Conservation (phyloP, 1,140 invertebrate species). For the Bicyclus anynana region DNA sequence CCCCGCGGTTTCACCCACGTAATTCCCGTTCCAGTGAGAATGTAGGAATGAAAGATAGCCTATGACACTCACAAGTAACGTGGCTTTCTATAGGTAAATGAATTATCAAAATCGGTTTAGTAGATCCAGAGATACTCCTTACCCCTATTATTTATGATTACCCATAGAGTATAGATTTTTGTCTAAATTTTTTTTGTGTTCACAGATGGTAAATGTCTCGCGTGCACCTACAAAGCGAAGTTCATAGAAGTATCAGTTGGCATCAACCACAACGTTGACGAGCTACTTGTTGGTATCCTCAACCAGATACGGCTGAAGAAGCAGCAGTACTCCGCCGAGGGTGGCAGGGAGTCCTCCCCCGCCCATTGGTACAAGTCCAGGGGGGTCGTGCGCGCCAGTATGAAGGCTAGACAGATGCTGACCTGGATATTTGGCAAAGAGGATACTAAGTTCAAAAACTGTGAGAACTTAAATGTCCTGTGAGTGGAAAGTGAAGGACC, state of each 20-base stretch:
- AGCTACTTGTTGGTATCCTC: constrained; percentile 84
- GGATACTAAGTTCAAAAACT: constrained; percentile 93
- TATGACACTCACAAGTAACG: too few relatives aligned
- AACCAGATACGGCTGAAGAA: constrained; percentile 88
- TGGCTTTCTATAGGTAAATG: too few relatives aligned
- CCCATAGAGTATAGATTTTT: not conserved
- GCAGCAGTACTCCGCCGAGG: constrained; percentile 79
- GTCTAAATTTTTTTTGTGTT: constrained; percentile 27
- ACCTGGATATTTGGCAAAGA: constrained; percentile 94
- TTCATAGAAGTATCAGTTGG: constrained; percentile 94
- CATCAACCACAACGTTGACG: constrained; percentile 94
- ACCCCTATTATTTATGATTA: too few relatives aligned
- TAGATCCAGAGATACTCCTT: too few relatives aligned
- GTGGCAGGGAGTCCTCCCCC: constrained; percentile 78
- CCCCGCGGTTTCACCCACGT: too few relatives aligned
- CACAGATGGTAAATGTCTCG: constrained; percentile 91
- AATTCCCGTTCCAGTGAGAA: too few relatives aligned
- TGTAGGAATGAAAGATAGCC: too few relatives aligned
- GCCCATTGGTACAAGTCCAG: constrained; percentile 90
- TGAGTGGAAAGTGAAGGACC: constrained; percentile 77
- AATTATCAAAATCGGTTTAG: too few relatives aligned
- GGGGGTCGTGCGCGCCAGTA: constrained; percentile 88
- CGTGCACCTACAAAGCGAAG: constrained; percentile 90
- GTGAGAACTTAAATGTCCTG: constrained; percentile 91
- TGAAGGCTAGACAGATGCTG: constrained; percentile 92